Base-by-base conservation (phyloP, 2,888 invertebrate species). In the Dolichopus griseipennis region DNA sequence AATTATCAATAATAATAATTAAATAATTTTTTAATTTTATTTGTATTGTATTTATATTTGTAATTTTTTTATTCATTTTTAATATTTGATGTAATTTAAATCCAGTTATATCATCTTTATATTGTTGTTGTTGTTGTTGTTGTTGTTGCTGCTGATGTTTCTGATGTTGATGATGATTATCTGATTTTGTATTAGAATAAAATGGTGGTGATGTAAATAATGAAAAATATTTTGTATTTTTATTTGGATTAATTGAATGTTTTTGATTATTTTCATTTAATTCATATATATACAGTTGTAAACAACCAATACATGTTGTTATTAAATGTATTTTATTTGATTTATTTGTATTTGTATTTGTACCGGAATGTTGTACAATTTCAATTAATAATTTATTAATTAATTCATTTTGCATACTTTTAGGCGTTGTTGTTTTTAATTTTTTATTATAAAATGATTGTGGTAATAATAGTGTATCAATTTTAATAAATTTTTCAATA, bases 1-100 rank as follows among this genome's bases (percentile, higher is more conserved):
- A 73, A 66, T 73, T 70, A 2, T 75, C 73, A 7, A 27, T 27
- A 27, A 27, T 63, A 63, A 63, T 27, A n/a, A 63, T 18, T 15
- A 63, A 8, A 63, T 63, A 63, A 63, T 63, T 63, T 18, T 63
- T 27, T 27, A 27, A 18, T 18, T 9, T 10, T 21, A 21, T 27
- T 27, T 27, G 1, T 6, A 27, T 18, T 21, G 5, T 18, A 63
- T 33, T 63, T 27, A 27, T 18, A 27, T 27, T 15, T 15, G 15
- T 63, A 27, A 63, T 63, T 8, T 63, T 63, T 63, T 22, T 63
- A 63, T 63, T 63, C 2, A 63, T 63, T 27, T 63, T 63, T 15
- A 63, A 27, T 18, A 63, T 63, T 63, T 63, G 63, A 63, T 63
- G 27, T 63, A 63, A 63, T 18, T 63, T 10, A 27, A 63, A 63